Evolutionary conservation across 1,140 invertebrate genomes (phyloP), one percentile per base, ranked within the genome.

Genomic region (Leptinotarsa lineolata): DNA sequence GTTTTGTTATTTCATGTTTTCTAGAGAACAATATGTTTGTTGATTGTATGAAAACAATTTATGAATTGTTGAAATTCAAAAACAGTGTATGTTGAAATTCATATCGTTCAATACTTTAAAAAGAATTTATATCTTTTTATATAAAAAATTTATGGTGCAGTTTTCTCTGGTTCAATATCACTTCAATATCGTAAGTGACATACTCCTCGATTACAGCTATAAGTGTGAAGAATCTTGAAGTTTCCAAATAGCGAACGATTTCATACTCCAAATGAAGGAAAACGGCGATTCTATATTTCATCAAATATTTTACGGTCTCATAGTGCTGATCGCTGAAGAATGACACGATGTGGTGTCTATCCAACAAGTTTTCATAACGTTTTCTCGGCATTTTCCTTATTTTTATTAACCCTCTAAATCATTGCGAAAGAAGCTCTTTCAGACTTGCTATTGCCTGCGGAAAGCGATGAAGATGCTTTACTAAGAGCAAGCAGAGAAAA

Each of bases 361-460:
- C 16, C 48, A 15, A 66, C 64, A 66, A 66, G 64, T 66, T 66
- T 66, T 66, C 64, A 66, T 66, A 66, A 39, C 64, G 64, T 66
- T 66, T 66, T 66, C 39, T 39, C 64, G 22, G 64, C 22, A 18
- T 24, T 66, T 66, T 66, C 30, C 30, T 44, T 69, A 22, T 59
- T 69, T 54, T 69, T 69, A 69, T 69, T 69, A 58, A 69, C 68
- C 44, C 46, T 22, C 68, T 69, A 69, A 69, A 69, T 69, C 68
- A 69, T 69, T 58, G 46, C 68, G 13, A 44, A 54, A 54, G 68
- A 21, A 69, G 68, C 44, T 69, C 21, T 69, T 54, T 59, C 68
- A 44, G 39, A 18, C 30, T 30, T 66, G 39, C 22, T 18, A 39
- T 66, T 39, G 64, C 64, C 64, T 66, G 39, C 64, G 64, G 64